Evolutionary conservation across 2,888 invertebrate species (phyloP), one percentile per base, ranked within the genome.

Genomic region (Drosophila seclusa): DNA sequence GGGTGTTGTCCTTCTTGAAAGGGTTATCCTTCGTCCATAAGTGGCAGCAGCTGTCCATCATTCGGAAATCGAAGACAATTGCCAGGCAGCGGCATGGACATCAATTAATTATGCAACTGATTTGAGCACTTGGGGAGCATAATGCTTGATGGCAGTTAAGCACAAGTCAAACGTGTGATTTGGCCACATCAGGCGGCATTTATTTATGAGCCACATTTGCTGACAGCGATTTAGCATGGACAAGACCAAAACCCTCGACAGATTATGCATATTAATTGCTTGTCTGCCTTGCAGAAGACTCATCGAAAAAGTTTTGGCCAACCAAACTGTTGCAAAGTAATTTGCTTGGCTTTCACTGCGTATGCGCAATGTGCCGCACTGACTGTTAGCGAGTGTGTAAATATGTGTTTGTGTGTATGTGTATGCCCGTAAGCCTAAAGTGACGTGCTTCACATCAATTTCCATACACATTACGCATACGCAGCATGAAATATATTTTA

Each of bases 211-310:
- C 48, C 76, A 36, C 78, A 65, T 67, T 86, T 80, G 89, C 71
- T 88, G 89, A 86, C 80, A 86, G 83, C 80, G 54, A 69, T 73
- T 73, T 74, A 57, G 54, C 73, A 79, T 64, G 78, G 80, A 71
- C 76, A 80, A 34, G 64, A 59, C 52, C 49, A 71, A 76, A 69
- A 78, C 65, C 60, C 57, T 74, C 58, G 71, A 78, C 87, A 88
- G 78, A 86, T 88, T 86, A 83, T 88, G 87, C 76, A 84, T 88
- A 84, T 88, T 84, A 88, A 84, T 88, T 84, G 89, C 66, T 69
- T 74, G 63, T 42, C 57, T 70, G 42, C 49, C 45, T 27, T 62
- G 13, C 61, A 67, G 42, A 42, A 63, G 65, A 55, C 52, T 60
- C 64, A 53, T 36, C 48, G 58, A 50, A 11, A 63, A 49, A 36